phyloP scores from a whole-genome alignment of 2,113 vertebrate genomes.

The Campylomormyrus tamandua region DNA sequence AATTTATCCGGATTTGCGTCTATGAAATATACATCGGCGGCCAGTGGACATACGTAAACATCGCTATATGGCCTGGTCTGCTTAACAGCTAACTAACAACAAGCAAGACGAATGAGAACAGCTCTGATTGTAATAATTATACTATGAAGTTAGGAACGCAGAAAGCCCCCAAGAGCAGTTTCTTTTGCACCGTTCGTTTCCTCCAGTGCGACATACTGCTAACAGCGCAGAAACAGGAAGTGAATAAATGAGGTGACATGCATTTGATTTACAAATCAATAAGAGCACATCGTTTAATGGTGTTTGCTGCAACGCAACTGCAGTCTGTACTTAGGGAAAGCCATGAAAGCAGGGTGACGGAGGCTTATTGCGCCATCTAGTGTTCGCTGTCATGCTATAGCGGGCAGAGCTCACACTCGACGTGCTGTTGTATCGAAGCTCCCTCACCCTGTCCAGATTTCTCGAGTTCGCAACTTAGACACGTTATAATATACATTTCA shows the following conservation, averaged over 20 bases:
- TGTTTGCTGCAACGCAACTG: neutral
- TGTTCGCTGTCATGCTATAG: neutral
- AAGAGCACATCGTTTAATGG: neutral
- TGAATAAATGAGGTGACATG: constrained; percentile 7
- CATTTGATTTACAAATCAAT: constrained; percentile 10
- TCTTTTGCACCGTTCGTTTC: neutral
- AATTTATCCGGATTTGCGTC: neutral
- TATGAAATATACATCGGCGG: neutral
- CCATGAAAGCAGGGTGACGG: neutral
- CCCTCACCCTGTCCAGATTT: neutral
- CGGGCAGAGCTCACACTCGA: neutral
- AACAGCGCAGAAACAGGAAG: constrained; percentile 1
- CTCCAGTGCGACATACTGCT: neutral
- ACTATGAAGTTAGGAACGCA: neutral
- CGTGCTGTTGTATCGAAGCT: neutral
- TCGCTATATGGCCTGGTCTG: neutral
- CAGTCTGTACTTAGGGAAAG: neutral
- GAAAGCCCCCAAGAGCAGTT: neutral
- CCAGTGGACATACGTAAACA: neutral
- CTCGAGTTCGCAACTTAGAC: neutral
- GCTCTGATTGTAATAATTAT: constrained; percentile 33
- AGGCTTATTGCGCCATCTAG: constrained; percentile 18
- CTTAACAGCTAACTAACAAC: constrained; percentile 30
- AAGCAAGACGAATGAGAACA: constrained; percentile 17
- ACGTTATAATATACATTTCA: neutral